Evolutionary conservation across 1,140 invertebrate species (phyloP), one percentile per base, ranked within the genome.

Genomic region (Anagrus nilaparvatae): DNA sequence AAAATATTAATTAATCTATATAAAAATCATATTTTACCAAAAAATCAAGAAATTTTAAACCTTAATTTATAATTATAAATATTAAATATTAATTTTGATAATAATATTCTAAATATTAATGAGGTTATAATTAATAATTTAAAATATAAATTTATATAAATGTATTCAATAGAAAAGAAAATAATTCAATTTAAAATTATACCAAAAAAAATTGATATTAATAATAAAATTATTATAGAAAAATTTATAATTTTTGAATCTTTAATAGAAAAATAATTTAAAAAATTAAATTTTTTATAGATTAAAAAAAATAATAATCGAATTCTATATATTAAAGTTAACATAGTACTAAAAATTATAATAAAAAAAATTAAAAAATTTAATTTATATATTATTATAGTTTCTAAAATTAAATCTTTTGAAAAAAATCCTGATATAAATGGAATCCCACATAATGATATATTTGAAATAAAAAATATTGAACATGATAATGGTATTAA

Each of bases 381-480:
- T n/a, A 70, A 55, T 59, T 58, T 63, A 44, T 42, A 55, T 56
- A 70, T 59, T 48, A 54, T 61, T 48, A 70, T 58, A 49, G 67
- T 32, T 48, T 75, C 74, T 61, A 74, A 69, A 71, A 78, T 75
- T 66, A 73, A 63, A 70, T 78, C 74, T 35, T 78, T 78, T 5
- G 75, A 77, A 67, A 75, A 78, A 76, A 77, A 77, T 18, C 74
- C 74, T 3, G 70, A 55, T 56, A 76, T 61, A 75, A 76, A 77
- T 18, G 74, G 70, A 49, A 73, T 53, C 0, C 72, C 69, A 60
- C 61, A 69, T 54, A 77, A 66, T 50, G 66, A 59, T 52, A 75
- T 60, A 59, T 67, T 74, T 40, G 61, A 58, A 50, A 71, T 59
- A 59, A 65, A 63, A 55, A 74, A 72, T 60, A 56, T 67, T 46